Percentiles rank a stretch among this genome's conserved stretches.
Evolutionary conservation across 2,888 invertebrate species (phyloP).

Genomic region (Trichacis sp.): DNA sequence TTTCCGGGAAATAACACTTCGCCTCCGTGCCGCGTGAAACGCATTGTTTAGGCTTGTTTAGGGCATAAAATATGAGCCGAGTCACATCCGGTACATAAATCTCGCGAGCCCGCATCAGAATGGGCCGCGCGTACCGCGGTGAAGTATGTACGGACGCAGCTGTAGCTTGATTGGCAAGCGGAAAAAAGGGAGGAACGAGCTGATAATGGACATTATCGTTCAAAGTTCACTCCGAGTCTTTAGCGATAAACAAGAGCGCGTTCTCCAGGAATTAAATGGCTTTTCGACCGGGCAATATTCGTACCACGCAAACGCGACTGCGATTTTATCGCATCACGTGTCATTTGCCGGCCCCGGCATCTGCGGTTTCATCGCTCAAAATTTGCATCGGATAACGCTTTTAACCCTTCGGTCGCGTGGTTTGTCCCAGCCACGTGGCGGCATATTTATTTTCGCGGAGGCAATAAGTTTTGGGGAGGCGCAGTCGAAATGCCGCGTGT

Average conservation of each 20-base stretch:
- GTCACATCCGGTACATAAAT: conserved; percentile 68
- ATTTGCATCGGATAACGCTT: conserved; percentile 39
- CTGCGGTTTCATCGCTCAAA: conserved; percentile 36
- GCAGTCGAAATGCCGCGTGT: conserved; percentile 12
- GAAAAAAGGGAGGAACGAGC: conserved; percentile 50
- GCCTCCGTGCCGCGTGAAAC: conserved; percentile 14
- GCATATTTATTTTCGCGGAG: conserved; percentile 49
- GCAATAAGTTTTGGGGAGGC: conserved; percentile 50
- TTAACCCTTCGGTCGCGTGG: conserved; percentile 16
- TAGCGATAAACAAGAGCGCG: conserved; percentile 1
- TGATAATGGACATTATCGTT: conserved; percentile 59
- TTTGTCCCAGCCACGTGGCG: conserved; percentile 37
- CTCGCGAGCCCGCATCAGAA: conserved; percentile 49
- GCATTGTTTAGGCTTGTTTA: conserved; percentile 39
- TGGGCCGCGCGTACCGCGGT: conserved; percentile 32
- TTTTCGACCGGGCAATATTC: not conserved
- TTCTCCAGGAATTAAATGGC: not conserved
- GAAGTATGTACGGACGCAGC: conserved; percentile 32
- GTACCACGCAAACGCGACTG: not conserved
- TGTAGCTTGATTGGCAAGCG: conserved; percentile 36
- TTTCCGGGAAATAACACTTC: conserved; percentile 15
- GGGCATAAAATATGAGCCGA: conserved; percentile 61
- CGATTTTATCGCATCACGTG: conserved; percentile 31
- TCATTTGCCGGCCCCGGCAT: conserved; percentile 32
- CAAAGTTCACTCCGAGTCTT: not conserved